Percentiles rank a stretch among this genome's conserved stretches.
These are phyloP conservation scores for Galago senegalensis DNA, from an alignment of 2,797 vertebrate genomes.

Conservation along the genomic window DNA sequence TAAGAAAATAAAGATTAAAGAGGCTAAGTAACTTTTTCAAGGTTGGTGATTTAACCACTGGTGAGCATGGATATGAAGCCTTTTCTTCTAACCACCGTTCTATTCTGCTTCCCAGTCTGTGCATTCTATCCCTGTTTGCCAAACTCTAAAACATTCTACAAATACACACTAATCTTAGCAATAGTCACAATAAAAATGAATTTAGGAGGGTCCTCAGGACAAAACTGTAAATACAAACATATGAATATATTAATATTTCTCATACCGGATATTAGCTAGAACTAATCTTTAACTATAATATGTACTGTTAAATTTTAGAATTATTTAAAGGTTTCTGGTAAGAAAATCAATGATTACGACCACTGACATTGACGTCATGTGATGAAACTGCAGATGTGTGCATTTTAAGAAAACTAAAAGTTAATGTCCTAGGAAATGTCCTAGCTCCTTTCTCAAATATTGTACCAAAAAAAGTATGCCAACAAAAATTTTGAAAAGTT, in stretches of 20 bases:
- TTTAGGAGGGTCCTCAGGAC: background rate
- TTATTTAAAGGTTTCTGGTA: background rate
- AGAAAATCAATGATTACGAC: background rate
- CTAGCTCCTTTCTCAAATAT: conserved; percentile 4
- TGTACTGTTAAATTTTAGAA: background rate
- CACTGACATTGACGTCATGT: background rate
- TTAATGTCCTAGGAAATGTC: background rate
- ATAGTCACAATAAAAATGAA: background rate
- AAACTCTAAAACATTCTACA: background rate
- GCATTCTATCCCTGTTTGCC: background rate
- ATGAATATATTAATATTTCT: background rate
- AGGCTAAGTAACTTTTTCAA: background rate
- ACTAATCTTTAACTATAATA: background rate
- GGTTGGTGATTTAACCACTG: background rate
- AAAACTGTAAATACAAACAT: background rate
- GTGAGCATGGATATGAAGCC: background rate
- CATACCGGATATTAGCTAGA: background rate
- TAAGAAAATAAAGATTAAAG: conserved; percentile 15
- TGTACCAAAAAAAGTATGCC: background rate
- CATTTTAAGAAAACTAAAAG: conserved; percentile 3
- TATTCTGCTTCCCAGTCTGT: background rate
- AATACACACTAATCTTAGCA: background rate
- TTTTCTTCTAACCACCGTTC: conserved; percentile 4
- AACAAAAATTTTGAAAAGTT: background rate
- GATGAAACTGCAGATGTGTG: background rate